Conservation (phyloP, 2,888 invertebrate genomes). For the Trisateles emortualis region DNA sequence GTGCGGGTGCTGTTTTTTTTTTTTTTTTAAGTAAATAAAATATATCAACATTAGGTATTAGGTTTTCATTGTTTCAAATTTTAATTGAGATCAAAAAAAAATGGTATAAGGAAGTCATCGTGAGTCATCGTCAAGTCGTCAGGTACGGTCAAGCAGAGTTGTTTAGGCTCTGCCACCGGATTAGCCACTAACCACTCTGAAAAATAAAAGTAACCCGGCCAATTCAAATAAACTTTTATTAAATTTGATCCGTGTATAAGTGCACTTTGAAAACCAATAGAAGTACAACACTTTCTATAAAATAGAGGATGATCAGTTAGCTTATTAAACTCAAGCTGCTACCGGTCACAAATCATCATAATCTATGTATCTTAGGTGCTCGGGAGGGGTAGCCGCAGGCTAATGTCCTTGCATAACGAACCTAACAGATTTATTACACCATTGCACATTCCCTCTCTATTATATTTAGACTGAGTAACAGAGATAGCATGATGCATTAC, state of each 20-base stretch:
- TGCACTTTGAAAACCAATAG: not conserved
- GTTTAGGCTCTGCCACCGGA: too few relatives aligned
- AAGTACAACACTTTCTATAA: conserved; percentile 24
- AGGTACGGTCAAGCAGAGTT: too few relatives aligned
- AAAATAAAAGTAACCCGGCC: too few relatives aligned
- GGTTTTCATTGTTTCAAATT: too few relatives aligned
- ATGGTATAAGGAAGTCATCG: too few relatives aligned
- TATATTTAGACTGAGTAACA: conserved; percentile 15
- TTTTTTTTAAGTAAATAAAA: too few relatives aligned
- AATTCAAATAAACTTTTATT: too few relatives aligned
- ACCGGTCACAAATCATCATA: conserved; percentile 65
- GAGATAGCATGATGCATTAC: conserved; percentile 27
- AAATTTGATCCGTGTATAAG: not conserved
- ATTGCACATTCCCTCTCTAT: conserved; percentile 22
- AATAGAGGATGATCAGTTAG: conserved; percentile 39
- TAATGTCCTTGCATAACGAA: conserved; percentile 65
- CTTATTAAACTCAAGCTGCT: conserved; percentile 48
- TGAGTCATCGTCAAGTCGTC: too few relatives aligned
- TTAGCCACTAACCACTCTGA: too few relatives aligned
- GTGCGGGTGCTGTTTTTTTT: too few relatives aligned
- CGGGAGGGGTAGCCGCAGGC: conserved; percentile 50
- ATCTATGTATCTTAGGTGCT: conserved; percentile 56
- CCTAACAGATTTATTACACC: conserved; percentile 61
- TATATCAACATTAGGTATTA: too few relatives aligned
- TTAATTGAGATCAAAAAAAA: too few relatives aligned